A percentile compares a stretch with the other conserved stretches of the same genome.
These are phyloP conservation scores for Cryptus viduatorius DNA, from an alignment of 2,888 invertebrate genomes.

Conservation along the genomic window DNA sequence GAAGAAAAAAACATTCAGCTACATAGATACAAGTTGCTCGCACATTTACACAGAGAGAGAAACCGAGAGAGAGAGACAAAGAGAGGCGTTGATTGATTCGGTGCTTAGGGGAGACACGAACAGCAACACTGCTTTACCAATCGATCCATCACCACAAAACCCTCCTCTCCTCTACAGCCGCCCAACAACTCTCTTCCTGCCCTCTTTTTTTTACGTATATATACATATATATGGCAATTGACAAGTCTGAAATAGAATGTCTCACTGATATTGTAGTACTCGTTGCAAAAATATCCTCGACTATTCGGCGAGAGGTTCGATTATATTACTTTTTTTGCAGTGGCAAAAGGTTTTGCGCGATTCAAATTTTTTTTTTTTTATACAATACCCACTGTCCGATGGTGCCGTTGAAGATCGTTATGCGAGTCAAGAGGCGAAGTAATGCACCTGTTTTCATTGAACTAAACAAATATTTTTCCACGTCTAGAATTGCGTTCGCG, in stretches of 20 bases:
- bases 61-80: slow-evolving; percentile 12
- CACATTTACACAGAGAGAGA: background rate
- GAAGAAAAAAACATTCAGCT: background rate
- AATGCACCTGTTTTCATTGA: too few species aligned
- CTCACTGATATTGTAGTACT: slow-evolving; percentile 33
- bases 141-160: slow-evolving; percentile 69
- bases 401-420: too few species aligned
- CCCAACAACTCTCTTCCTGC: slow-evolving; percentile 53
- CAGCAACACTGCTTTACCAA: slow-evolving; percentile 68
- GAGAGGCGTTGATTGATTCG: slow-evolving; percentile 71
- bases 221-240: slow-evolving; percentile 31
- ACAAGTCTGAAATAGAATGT: slow-evolving; percentile 65
- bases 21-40: background rate
- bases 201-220: slow-evolving; percentile 36
- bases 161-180: slow-evolving; percentile 24
- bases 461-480: too few species aligned
- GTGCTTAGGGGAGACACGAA: slow-evolving; percentile 68
- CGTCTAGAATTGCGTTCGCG: too few species aligned
- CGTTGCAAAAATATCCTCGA: slow-evolving; percentile 43
- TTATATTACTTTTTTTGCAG: background rate
- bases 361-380: too few species aligned
- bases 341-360: too few species aligned
- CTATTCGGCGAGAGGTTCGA: background rate
- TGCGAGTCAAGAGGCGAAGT: too few species aligned
- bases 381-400: too few species aligned